phyloP scores from a whole-genome alignment of 1,140 invertebrate species.

The Lerema accius region DNA sequence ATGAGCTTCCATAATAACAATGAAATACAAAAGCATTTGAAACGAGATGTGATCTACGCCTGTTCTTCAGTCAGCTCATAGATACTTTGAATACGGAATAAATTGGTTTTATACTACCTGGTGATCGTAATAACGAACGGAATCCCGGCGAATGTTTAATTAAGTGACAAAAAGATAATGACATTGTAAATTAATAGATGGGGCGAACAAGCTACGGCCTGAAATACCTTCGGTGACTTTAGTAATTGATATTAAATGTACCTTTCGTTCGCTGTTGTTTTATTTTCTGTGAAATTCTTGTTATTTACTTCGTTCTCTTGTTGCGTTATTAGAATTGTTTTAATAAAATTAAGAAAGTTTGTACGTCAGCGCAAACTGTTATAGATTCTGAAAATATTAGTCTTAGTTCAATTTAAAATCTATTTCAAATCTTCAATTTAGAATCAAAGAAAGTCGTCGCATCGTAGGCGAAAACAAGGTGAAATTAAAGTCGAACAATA shows the following conservation, averaged over 20 bases:
- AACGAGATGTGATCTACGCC: too few species aligned
- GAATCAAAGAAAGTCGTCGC: too few species aligned
- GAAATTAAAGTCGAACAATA: not conserved
- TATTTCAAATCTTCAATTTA: too few species aligned
- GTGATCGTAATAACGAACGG: not conserved
- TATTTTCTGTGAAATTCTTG: slow-evolving; percentile 23
- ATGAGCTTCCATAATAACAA: slow-evolving; percentile 3
- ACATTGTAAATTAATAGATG: slow-evolving; percentile 24
- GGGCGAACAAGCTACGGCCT: slow-evolving; percentile 5
- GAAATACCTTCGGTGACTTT: slow-evolving; percentile 23
- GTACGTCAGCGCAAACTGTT: too few species aligned
- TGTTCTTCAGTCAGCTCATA: slow-evolving; percentile 4
- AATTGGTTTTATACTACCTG: not conserved
- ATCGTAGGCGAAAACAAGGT: not conserved
- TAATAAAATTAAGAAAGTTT: too few species aligned
- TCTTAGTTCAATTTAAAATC: slow-evolving; percentile 10
- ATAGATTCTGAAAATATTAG: too few species aligned
- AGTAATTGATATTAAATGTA: slow-evolving; percentile 16
- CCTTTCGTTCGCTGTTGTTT: slow-evolving; percentile 16
- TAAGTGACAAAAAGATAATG: slow-evolving; percentile 15
- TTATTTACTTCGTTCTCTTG: slow-evolving; percentile 21
- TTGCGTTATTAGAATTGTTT: not conserved
- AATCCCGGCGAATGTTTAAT: slow-evolving; percentile 17
- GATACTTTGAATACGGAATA: not conserved
- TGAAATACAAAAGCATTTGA: slow-evolving; percentile 23